Evolutionary conservation across 2,888 invertebrate genomes (phyloP).

Genomic region (Acanthococcus lagerstroemiae): DNA sequence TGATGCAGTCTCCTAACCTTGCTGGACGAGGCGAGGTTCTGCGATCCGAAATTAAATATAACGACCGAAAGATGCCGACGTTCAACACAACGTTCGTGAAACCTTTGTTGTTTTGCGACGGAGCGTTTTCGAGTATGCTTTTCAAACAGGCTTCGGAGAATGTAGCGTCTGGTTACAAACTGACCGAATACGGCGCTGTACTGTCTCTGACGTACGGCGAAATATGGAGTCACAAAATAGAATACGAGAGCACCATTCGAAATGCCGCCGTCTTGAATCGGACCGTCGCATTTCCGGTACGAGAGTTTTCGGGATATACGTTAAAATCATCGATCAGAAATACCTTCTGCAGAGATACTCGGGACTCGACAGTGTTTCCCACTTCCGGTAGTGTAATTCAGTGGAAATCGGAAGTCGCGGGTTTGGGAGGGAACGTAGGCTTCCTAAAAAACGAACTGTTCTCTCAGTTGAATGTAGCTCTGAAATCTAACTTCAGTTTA

Average conservation of each 20-base stretch:
- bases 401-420: constrained; percentile 70
- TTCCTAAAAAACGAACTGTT: constrained; percentile 73
- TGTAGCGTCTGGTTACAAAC: constrained; percentile 32
- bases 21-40: constrained; percentile 78
- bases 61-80: constrained; percentile 64
- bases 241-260: constrained; percentile 78
- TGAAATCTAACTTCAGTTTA: constrained; percentile 48
- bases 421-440: constrained; percentile 84
- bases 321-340: constrained; percentile 81
- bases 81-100: constrained; percentile 70
- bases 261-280: constrained; percentile 61
- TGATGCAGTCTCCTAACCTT: constrained; percentile 69
- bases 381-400: constrained; percentile 59
- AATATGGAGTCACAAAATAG: constrained; percentile 59
- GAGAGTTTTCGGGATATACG: constrained; percentile 81
- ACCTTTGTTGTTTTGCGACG: constrained; percentile 49
- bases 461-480: constrained; percentile 57
- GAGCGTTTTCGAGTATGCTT: constrained; percentile 16
- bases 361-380: constrained; percentile 74
- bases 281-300: constrained; percentile 67
- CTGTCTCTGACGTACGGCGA: constrained; percentile 25
- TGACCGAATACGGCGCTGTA: constrained; percentile 30
- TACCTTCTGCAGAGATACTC: constrained; percentile 63
- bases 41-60: constrained; percentile 73
- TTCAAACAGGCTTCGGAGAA: constrained; percentile 33